Evolutionary conservation across 1,140 invertebrate species (phyloP).

Genomic region (Neotoxoptera formosana): DNA sequence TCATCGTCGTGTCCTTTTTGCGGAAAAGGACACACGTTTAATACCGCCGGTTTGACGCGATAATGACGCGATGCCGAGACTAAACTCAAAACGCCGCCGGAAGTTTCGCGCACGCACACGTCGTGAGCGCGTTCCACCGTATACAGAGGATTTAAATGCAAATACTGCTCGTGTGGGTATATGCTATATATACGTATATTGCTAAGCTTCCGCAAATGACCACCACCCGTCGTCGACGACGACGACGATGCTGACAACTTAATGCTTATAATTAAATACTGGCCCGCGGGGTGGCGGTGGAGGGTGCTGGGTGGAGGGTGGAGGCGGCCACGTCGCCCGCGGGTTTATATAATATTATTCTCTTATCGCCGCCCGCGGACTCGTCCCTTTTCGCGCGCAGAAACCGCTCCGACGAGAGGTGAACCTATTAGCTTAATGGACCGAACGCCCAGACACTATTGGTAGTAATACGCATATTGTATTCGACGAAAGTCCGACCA

Average conservation of each 20-base stretch:
- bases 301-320: background rate
- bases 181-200: background rate
- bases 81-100: slow-evolving; percentile 51
- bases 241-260: slow-evolving; percentile 29
- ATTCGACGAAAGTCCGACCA: background rate
- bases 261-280: slow-evolving; percentile 53
- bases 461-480: background rate
- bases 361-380: slow-evolving; percentile 47
- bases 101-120: slow-evolving; percentile 11
- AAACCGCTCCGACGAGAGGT: background rate
- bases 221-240: background rate
- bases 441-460: background rate
- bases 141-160: slow-evolving; percentile 29
- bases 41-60: slow-evolving; percentile 9
- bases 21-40: slow-evolving; percentile 6
- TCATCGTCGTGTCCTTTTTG: background rate
- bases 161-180: background rate
- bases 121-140: background rate
- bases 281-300: background rate
- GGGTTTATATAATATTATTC: slow-evolving; percentile 31
- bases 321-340: too few relatives aligned
- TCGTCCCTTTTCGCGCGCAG: slow-evolving; percentile 7
- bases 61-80: slow-evolving; percentile 12
- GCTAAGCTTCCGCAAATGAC: slow-evolving; percentile 48
- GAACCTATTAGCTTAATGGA: slow-evolving; percentile 40